These are phyloP conservation scores for Catagonus wagneri DNA, from an alignment of 2,113 vertebrate genomes.

Conservation along the genomic window DNA sequence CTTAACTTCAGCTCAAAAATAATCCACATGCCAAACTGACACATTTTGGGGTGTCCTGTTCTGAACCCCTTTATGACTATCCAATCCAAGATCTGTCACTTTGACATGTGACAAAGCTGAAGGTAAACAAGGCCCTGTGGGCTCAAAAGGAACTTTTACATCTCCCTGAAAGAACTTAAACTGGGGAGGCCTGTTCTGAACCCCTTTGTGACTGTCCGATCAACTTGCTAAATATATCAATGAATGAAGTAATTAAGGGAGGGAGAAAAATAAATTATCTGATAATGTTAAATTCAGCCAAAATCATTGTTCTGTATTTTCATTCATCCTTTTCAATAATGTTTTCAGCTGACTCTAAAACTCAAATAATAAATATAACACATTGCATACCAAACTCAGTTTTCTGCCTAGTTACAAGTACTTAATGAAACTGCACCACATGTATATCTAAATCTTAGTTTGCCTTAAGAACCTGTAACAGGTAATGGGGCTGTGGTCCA, in stretches of 20 bases:
- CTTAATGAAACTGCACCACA: background rate
- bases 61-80: background rate
- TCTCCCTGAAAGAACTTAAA: background rate
- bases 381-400: background rate
- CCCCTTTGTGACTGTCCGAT: background rate
- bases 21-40: background rate
- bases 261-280: background rate
- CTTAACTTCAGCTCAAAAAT: background rate
- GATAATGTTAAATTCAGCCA: constrained; percentile 41
- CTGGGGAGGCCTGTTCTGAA: background rate
- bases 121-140: background rate
- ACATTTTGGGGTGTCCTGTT: background rate
- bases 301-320: background rate
- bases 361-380: background rate
- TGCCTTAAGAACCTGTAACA: background rate
- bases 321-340: background rate
- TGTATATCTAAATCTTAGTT: background rate
- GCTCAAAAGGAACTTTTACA: background rate
- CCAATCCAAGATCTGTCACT: background rate
- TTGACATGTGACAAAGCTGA: background rate
- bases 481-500: background rate
- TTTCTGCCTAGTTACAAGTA: background rate
- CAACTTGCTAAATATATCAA: background rate
- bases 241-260: constrained; percentile 1
- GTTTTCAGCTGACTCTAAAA: constrained; percentile 3